Evolutionary conservation across 1,140 invertebrate species (phyloP).

Genomic region (Brachystomella parvula): DNA sequence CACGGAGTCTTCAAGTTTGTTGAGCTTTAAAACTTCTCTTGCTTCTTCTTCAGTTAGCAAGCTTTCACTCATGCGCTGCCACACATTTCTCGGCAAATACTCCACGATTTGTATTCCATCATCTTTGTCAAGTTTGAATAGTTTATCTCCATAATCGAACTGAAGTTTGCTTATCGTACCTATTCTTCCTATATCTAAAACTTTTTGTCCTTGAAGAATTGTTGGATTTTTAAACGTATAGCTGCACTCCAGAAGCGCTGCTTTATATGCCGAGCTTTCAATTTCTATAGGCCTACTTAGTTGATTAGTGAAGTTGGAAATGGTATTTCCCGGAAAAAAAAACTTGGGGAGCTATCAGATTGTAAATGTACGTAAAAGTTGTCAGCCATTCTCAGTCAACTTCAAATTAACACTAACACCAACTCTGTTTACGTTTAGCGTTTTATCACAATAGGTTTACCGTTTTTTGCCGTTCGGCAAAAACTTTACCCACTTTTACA

Average conservation of each 20-base stretch:
- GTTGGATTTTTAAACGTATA: constrained; percentile 1
- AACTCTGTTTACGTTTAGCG: too few relatives aligned
- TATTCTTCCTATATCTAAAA: not conserved
- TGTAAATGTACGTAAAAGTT: constrained; percentile 8
- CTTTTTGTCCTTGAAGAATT: not conserved
- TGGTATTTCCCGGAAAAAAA: constrained; percentile 6
- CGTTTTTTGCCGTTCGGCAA: too few relatives aligned
- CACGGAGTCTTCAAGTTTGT: not conserved
- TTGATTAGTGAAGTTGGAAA: constrained; percentile 14
- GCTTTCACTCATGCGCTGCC: too few relatives aligned
- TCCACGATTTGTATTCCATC: not conserved
- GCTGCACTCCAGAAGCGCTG: not conserved
- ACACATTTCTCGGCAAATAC: not conserved
- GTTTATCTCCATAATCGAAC: not conserved
- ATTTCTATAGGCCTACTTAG: not conserved
- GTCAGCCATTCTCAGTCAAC: too few relatives aligned
- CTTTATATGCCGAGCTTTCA: not conserved
- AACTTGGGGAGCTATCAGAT: not conserved
- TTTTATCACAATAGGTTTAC: too few relatives aligned
- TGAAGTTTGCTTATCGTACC: too few relatives aligned
- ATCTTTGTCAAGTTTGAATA: not conserved
- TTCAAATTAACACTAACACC: too few relatives aligned
- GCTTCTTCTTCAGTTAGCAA: too few relatives aligned
- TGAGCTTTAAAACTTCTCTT: not conserved
- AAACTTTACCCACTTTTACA: too few relatives aligned